Conservation (phyloP, 2,888 invertebrate genomes). For the Drosophila meridiana region DNA sequence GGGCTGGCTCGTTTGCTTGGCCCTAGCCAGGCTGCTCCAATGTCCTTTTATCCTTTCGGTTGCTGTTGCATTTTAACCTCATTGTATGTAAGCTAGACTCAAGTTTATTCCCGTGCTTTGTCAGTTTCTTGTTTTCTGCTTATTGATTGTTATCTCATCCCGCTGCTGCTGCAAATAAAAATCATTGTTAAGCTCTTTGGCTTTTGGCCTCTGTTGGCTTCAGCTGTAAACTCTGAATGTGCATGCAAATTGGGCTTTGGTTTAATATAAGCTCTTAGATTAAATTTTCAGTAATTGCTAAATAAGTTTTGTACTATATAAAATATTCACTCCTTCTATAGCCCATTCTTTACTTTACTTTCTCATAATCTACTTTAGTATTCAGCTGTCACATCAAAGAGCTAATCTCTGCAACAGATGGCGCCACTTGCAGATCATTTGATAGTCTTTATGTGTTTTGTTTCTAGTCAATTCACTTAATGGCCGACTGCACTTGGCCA, state of each 20-base stretch:
- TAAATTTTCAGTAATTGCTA: background rate
- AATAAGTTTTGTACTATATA: background rate
- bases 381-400: background rate
- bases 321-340: background rate
- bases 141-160: constrained; percentile 62
- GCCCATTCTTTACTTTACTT: background rate
- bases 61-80: constrained; percentile 51
- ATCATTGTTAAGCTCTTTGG: constrained; percentile 44
- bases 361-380: background rate
- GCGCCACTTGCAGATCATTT: constrained; percentile 2
- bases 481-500: background rate
- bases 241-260: constrained; percentile 17
- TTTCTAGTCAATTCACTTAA: constrained; percentile 2
- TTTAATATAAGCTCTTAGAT: background rate
- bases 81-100: constrained; percentile 49
- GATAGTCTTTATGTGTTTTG: constrained; percentile 5
- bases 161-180: constrained; percentile 31
- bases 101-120: constrained; percentile 53
- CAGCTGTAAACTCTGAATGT: constrained; percentile 4
- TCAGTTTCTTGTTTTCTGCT: constrained; percentile 52
- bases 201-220: constrained; percentile 32
- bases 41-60: constrained; percentile 25
- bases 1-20: constrained; percentile 27
- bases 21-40: background rate
- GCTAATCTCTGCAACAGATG: background rate